Evolutionary conservation across 2,797 vertebrate species (phyloP).

Genomic region (Chelonia mydas): DNA sequence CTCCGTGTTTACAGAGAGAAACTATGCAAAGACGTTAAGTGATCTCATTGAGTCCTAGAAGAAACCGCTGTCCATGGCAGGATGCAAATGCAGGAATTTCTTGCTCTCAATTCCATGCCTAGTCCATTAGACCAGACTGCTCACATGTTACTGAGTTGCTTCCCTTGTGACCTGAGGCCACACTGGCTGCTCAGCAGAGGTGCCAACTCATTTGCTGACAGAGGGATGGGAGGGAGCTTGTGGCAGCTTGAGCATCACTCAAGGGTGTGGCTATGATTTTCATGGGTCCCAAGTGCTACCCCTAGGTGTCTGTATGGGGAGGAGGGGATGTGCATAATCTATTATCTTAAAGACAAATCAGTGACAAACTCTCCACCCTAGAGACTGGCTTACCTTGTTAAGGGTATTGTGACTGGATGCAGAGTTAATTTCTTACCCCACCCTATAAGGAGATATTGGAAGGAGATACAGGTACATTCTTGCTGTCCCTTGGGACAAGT

Average conservation of each 20-base stretch:
- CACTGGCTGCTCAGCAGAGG: background rate
- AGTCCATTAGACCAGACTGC: background rate
- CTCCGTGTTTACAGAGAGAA: background rate
- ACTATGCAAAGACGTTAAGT: background rate
- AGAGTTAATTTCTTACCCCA: background rate
- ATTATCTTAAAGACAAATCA: background rate
- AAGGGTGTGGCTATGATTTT: background rate
- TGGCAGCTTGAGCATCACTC: background rate
- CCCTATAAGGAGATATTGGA: background rate
- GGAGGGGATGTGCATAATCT: background rate
- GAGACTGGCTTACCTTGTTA: background rate
- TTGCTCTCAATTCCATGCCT: background rate
- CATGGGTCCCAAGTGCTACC: background rate
- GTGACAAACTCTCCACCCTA: background rate
- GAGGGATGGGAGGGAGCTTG: background rate
- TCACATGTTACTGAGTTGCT: background rate
- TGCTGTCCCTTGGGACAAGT: background rate
- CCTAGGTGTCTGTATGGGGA: background rate
- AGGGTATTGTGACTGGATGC: background rate
- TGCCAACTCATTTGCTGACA: background rate
- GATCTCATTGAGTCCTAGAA: background rate
- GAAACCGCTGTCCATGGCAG: background rate
- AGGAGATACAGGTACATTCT: background rate
- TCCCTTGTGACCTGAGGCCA: background rate
- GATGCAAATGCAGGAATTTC: rapidly evolving